A percentile compares a stretch with the other conserved stretches of the same genome.
phyloP scores from a whole-genome alignment of 2,113 vertebrate genomes.

The Monopterus albus region DNA sequence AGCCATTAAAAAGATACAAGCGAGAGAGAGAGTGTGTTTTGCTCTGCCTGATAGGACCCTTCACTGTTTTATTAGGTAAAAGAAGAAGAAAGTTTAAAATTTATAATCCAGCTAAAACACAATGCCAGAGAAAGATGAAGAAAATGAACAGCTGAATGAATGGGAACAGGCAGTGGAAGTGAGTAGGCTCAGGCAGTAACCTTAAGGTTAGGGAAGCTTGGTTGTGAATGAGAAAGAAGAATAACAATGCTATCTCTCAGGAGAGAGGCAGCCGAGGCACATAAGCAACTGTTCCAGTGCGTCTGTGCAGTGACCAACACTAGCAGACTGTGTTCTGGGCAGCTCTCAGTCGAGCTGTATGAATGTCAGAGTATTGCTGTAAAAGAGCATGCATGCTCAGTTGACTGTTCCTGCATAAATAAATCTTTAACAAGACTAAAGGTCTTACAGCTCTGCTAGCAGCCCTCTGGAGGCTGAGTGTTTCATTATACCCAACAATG shows the following conservation, averaged over 20 bases:
- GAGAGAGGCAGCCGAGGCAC: slow-evolving; percentile 14
- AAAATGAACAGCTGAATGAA: slow-evolving; percentile 32
- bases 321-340: slow-evolving; percentile 15
- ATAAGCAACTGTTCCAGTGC: slow-evolving; percentile 41
- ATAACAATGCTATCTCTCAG: slow-evolving; percentile 34
- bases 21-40: slow-evolving; percentile 8
- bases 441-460: slow-evolving; percentile 17
- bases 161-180: slow-evolving; percentile 25
- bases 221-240: slow-evolving; percentile 16
- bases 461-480: neutral
- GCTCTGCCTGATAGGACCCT: neutral
- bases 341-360: slow-evolving; percentile 36
- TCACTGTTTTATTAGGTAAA: too few relatives aligned
- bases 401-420: slow-evolving; percentile 49
- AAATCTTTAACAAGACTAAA: slow-evolving; percentile 37
- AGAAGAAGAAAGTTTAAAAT: too few relatives aligned
- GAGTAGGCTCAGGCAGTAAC: slow-evolving; percentile 37
- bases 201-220: slow-evolving; percentile 30
- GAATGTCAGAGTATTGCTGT: slow-evolving; percentile 49
- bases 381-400: slow-evolving; percentile 30
- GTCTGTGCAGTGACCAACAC: slow-evolving; percentile 29
- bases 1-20: slow-evolving; percentile 49
- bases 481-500: slow-evolving; percentile 32
- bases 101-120: neutral
- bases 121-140: slow-evolving; percentile 22